phyloP scores from a whole-genome alignment of 2,888 invertebrate genomes.

The Xiphydria camelus region DNA sequence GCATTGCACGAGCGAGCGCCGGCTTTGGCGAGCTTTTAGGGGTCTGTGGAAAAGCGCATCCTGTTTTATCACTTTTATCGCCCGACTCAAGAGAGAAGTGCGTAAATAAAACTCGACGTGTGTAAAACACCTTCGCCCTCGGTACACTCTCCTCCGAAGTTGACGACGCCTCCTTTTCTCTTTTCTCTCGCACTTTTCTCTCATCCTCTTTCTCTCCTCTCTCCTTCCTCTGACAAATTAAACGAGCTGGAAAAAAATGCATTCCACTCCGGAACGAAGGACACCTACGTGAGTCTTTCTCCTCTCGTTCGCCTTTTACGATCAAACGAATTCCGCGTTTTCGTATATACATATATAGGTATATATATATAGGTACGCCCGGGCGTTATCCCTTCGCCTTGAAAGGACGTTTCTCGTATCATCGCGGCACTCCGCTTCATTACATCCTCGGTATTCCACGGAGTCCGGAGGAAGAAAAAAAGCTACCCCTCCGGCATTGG shows the following conservation, averaged over 20 bases:
- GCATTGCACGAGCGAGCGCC: not conserved
- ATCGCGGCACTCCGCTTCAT: not conserved
- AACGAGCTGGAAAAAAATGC: too few species aligned
- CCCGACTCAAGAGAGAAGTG: not conserved
- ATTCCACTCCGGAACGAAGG: too few species aligned
- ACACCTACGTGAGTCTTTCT: too few species aligned
- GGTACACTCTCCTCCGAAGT: not conserved
- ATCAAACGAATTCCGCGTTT: not conserved
- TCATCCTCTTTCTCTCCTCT: not conserved
- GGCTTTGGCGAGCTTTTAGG: constrained; percentile 1
- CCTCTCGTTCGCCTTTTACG: too few species aligned
- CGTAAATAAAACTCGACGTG: too few species aligned
- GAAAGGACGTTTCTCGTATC: not conserved
- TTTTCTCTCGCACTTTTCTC: not conserved
- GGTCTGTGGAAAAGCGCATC: not conserved
- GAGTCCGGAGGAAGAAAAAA: too few species aligned
- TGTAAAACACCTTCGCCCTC: not conserved
- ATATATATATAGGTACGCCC: not conserved
- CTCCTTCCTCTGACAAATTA: too few species aligned
- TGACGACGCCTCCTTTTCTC: not conserved
- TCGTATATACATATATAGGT: too few species aligned
- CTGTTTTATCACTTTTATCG: not conserved
- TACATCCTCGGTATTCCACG: too few species aligned
- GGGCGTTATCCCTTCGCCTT: not conserved
- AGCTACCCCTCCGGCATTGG: too few species aligned